Evolutionary conservation across 2,797 vertebrate genomes (phyloP).

Genomic region (Thripadectes ignobilis): DNA sequence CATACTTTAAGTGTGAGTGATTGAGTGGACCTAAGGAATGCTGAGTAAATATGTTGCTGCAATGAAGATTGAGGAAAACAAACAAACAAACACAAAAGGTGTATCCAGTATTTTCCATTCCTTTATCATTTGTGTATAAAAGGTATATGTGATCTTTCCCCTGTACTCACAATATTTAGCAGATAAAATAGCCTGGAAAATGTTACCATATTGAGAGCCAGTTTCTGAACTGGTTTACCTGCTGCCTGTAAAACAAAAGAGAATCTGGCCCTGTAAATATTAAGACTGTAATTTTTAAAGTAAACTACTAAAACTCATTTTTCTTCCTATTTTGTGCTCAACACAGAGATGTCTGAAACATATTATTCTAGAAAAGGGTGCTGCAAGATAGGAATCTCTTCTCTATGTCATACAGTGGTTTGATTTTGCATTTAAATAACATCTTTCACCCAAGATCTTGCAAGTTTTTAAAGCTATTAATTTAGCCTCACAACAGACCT

Average conservation of each 20-base stretch:
- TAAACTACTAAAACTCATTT: neutral
- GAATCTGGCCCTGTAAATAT: neutral
- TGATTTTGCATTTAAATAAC: conserved; percentile 64
- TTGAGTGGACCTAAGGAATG: conserved; percentile 53
- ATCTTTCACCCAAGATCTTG: conserved; percentile 40
- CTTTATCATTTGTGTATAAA: conserved; percentile 1
- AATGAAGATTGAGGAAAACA: conserved; percentile 21
- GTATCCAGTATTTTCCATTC: neutral
- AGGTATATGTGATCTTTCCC: neutral
- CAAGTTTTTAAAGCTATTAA: conserved; percentile 56
- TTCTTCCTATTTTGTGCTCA: conserved; percentile 6
- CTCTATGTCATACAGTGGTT: neutral
- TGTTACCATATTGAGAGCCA: neutral
- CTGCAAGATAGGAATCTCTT: conserved; percentile 50
- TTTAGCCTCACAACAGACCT: conserved; percentile 34
- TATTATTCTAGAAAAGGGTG: conserved; percentile 5
- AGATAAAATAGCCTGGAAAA: conserved; percentile 29
- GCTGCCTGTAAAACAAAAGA: neutral
- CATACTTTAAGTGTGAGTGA: conserved; percentile 52
- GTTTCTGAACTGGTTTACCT: neutral
- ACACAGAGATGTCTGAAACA: neutral
- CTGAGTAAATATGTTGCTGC: conserved; percentile 63
- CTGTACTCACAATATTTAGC: neutral
- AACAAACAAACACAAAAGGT: neutral
- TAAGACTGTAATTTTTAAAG: neutral